A percentile compares a stretch with the other conserved stretches of the same genome.
Conservation (phyloP, 23 tunicate genomes). For the Ascidia mentula region DNA sequence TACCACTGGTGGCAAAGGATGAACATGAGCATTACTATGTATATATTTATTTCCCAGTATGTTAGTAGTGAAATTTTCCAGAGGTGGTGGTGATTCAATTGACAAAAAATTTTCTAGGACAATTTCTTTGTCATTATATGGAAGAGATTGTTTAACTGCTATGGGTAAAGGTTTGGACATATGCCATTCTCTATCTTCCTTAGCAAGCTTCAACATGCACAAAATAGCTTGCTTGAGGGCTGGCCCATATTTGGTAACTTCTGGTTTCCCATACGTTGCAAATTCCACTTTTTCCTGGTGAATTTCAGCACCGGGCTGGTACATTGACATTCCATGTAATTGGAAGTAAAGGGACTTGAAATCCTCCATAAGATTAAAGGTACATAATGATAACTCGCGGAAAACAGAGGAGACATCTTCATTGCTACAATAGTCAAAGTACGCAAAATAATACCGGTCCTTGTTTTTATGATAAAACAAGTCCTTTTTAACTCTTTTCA, state of each 20-base stretch:
- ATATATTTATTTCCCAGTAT: background rate
- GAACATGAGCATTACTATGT: background rate
- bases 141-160: no score
- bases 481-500: constrained; percentile 37
- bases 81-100: background rate
- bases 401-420: constrained; percentile 39
- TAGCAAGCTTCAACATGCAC: background rate
- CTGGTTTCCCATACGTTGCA: constrained; percentile 29
- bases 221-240: constrained; percentile 25
- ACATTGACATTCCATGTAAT: constrained; percentile 40
- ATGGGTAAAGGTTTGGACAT: background rate
- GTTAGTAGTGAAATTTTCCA: background rate
- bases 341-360: constrained; percentile 53
- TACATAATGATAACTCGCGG: constrained; percentile 11
- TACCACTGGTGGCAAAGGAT: background rate
- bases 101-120: background rate
- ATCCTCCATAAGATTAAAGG: constrained; percentile 54
- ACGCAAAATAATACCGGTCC: constrained; percentile 46
- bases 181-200: background rate
- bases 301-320: constrained; percentile 20
- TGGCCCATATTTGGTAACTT: constrained; percentile 19
- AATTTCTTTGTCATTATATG: background rate
- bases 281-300: constrained; percentile 32
- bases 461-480: constrained; percentile 38
- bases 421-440: constrained; percentile 55